Evolutionary conservation across 2,113 vertebrate species (phyloP).

Genomic region (Peromyscus polionotus): DNA sequence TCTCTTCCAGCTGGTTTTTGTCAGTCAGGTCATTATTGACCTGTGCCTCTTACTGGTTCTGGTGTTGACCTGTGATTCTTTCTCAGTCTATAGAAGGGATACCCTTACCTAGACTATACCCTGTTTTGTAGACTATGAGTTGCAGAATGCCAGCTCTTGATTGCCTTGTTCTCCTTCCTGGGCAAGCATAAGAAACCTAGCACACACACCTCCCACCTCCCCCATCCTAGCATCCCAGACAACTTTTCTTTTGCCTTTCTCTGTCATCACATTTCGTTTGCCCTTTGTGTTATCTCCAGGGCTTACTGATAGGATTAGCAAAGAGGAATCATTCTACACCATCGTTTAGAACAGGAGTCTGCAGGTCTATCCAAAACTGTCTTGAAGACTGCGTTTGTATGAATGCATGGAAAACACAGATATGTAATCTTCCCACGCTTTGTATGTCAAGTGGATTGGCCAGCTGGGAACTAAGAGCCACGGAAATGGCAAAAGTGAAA

Average conservation of each 20-base stretch:
- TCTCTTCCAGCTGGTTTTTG: neutral
- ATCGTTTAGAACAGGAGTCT: neutral
- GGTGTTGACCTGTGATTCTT: neutral
- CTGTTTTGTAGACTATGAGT: neutral
- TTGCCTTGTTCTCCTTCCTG: neutral
- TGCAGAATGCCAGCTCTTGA: neutral
- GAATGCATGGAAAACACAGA: slow-evolving; percentile 34
- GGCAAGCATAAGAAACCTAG: neutral
- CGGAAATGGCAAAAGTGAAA: slow-evolving; percentile 45
- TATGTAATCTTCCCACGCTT: neutral
- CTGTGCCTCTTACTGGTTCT: neutral
- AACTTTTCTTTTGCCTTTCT: neutral
- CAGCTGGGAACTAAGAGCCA: slow-evolving; percentile 41
- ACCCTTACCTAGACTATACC: neutral
- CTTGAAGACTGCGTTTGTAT: neutral
- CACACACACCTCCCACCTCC: neutral
- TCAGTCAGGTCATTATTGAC: neutral
- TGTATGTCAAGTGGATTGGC: neutral
- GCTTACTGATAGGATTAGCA: neutral
- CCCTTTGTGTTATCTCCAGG: neutral
- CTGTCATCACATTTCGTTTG: neutral
- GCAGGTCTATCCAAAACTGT: neutral
- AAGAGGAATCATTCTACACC: neutral
- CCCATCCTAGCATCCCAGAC: neutral
- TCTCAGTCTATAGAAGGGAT: neutral